Evolutionary conservation across 2,888 invertebrate species (phyloP).

Genomic region (Phania funesta): DNA sequence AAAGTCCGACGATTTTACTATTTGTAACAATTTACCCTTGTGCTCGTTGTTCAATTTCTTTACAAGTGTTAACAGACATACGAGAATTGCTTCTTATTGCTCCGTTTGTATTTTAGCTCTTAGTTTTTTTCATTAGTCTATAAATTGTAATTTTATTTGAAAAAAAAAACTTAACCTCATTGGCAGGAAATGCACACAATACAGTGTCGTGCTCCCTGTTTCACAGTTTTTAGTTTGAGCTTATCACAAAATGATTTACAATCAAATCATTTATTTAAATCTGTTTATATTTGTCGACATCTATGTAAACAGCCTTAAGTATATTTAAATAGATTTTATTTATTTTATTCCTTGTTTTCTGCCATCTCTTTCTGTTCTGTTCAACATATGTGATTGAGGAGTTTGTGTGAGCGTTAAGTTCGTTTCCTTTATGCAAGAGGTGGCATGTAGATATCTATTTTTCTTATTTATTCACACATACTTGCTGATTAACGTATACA

Average conservation of each 20-base stretch:
- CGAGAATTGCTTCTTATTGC: not conserved
- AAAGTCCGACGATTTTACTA: not conserved
- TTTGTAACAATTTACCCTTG: constrained; percentile 24
- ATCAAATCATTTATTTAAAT: constrained; percentile 67
- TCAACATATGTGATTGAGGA: not conserved
- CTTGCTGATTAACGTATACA: too few relatives aligned
- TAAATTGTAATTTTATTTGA: constrained; percentile 48
- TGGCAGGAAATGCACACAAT: not conserved
- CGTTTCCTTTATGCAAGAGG: constrained; percentile 10
- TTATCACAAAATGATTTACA: constrained; percentile 62
- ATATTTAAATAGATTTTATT: constrained; percentile 54
- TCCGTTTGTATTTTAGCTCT: not conserved
- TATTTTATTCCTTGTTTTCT: constrained; percentile 16
- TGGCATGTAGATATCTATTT: not conserved
- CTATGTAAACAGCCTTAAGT: constrained; percentile 63
- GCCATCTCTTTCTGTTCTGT: not conserved
- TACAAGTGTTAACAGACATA: not conserved
- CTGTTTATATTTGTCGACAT: constrained; percentile 52
- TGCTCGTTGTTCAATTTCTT: too few relatives aligned
- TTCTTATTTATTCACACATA: too few relatives aligned
- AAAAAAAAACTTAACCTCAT: constrained; percentile 48
- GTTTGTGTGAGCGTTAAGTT: not conserved
- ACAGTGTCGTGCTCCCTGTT: not conserved
- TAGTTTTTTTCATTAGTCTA: not conserved
- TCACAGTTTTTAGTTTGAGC: not conserved